Conservation (phyloP, 2,888 invertebrate species). For the Saturnia japonica region DNA sequence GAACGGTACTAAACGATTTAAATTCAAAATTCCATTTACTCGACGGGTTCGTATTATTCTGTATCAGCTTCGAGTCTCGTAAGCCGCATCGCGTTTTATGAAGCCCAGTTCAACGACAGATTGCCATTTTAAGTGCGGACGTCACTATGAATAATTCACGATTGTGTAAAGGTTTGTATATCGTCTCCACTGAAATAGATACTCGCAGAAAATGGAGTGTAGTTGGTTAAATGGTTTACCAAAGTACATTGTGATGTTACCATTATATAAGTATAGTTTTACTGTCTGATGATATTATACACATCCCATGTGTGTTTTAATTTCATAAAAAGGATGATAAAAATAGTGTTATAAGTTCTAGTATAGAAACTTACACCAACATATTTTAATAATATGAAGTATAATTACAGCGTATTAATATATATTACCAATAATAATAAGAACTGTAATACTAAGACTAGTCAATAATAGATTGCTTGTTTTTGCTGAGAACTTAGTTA, state of each 20-base stretch:
- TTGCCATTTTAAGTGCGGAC: constrained; percentile 67
- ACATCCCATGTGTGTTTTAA: not conserved
- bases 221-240: not conserved
- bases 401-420: too few relatives aligned
- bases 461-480: too few relatives aligned
- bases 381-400: too few relatives aligned
- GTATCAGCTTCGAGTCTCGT: constrained; percentile 24
- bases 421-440: too few relatives aligned
- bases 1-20: not conserved
- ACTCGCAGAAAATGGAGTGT: not conserved
- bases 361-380: too few relatives aligned
- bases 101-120: constrained; percentile 53
- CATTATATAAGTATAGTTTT: not conserved
- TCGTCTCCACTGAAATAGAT: constrained; percentile 46
- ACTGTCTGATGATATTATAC: not conserved
- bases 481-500: too few relatives aligned
- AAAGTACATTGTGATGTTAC: not conserved
- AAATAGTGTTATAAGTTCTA: too few relatives aligned
- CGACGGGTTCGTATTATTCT: not conserved
- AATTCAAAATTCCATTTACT: not conserved
- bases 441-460: too few relatives aligned
- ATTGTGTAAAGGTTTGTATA: constrained; percentile 48
- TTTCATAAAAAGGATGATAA: not conserved
- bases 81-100: constrained; percentile 55
- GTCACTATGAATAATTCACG: constrained; percentile 68